Evolutionary conservation across 2,888 invertebrate genomes (phyloP).

Genomic region (Ceraclea dissimilis): DNA sequence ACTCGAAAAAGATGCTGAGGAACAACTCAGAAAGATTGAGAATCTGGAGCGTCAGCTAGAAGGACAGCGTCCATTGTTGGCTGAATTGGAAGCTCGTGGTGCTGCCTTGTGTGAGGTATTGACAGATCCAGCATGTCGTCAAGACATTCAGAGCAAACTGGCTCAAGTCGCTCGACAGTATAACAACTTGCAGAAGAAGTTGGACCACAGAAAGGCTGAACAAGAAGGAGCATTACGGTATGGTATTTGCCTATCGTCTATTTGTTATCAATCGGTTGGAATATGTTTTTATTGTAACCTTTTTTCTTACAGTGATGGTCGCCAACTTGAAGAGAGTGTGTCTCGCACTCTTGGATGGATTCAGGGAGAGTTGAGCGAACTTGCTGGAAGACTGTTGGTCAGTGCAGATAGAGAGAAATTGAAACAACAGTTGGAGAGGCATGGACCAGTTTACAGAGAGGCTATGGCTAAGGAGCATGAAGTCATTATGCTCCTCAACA

Average conservation of each 20-base stretch:
- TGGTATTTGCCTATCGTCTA: constrained; percentile 30
- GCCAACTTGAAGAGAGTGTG: constrained; percentile 84
- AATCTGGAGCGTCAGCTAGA: constrained; percentile 82
- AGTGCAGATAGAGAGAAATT: constrained; percentile 80
- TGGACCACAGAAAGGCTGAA: constrained; percentile 84
- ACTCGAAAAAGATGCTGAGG: constrained; percentile 74
- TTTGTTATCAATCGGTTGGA: background rate
- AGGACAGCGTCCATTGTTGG: constrained; percentile 78
- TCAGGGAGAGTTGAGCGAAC: constrained; percentile 65
- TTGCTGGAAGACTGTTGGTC: constrained; percentile 71
- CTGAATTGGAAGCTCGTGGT: constrained; percentile 87
- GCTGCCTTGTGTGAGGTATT: constrained; percentile 78
- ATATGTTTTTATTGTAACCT: background rate
- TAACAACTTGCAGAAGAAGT: constrained; percentile 79
- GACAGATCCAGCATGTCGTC: constrained; percentile 82
- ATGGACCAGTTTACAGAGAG: constrained; percentile 84
- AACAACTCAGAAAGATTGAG: constrained; percentile 80
- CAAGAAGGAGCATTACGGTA: constrained; percentile 69
- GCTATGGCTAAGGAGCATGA: constrained; percentile 87
- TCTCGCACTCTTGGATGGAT: constrained; percentile 88
- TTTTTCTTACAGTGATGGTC: constrained; percentile 60
- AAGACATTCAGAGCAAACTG: constrained; percentile 85
- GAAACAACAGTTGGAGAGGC: constrained; percentile 79
- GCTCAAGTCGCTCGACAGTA: constrained; percentile 81
- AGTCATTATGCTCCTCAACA: constrained; percentile 87